Conservation (phyloP, 30 jellyfish, hydroid and myxozoan species). For the Cassiopea andromeda region DNA sequence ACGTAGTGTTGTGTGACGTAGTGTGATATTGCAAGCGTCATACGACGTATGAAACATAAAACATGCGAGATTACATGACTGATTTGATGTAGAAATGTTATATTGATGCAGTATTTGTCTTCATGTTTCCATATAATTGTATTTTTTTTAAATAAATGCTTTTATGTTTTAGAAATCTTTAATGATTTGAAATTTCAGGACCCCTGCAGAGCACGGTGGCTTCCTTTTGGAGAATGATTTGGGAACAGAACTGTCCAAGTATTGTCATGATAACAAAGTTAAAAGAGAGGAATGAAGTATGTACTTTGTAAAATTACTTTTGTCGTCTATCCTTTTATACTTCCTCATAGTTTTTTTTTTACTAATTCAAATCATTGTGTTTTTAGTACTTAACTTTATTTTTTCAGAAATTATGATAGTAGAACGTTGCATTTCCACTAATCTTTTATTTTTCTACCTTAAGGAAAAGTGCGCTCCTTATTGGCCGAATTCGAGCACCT, state of each 20-base stretch:
- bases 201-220: slow-evolving; percentile 89
- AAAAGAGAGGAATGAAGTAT: slow-evolving; percentile 91
- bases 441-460: background rate
- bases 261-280: slow-evolving; percentile 91
- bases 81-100: background rate
- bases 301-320: background rate
- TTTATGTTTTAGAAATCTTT: background rate
- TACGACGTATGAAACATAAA: background rate
- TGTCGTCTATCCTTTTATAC: background rate
- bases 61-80: background rate
- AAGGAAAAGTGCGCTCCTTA: slow-evolving; percentile 95
- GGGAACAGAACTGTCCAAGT: slow-evolving; percentile 89
- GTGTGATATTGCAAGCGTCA: no score
- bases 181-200: slow-evolving; percentile 37
- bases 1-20: no score
- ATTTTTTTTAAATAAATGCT: no score
- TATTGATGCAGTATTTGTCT: no score
- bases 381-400: background rate
- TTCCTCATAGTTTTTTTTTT: background rate
- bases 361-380: background rate
- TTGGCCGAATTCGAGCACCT: slow-evolving; percentile 89
- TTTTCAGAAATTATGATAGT: background rate
- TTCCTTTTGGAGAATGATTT: slow-evolving; percentile 95
- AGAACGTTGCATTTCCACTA: background rate
- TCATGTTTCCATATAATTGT: no score